These are phyloP conservation scores for Sebastes variabilis DNA, from an alignment of 2,797 vertebrate genomes.

Conservation along the genomic window DNA sequence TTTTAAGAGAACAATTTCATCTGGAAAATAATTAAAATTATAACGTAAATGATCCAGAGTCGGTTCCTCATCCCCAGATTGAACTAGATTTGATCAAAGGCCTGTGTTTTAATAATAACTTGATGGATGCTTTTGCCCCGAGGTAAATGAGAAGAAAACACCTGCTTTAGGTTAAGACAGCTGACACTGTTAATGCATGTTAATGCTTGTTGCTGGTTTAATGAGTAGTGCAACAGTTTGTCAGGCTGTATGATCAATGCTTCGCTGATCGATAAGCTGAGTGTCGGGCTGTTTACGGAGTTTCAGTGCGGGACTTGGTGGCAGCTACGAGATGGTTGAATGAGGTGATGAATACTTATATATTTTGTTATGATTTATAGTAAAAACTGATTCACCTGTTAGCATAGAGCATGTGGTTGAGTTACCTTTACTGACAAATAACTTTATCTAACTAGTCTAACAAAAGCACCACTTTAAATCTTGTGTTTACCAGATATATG, in stretches of 20 bases:
- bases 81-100: not conserved
- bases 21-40: not conserved
- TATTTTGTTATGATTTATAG: not conserved
- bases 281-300: not conserved
- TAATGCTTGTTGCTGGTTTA: conserved; percentile 8
- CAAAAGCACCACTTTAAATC: no score
- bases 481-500: no score
- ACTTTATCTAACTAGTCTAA: not conserved
- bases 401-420: not conserved
- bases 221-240: conserved; percentile 20
- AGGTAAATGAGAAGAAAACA: conserved; percentile 5
- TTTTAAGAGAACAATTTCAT: not conserved
- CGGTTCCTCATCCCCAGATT: not conserved
- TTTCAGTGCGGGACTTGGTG: not conserved
- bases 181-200: conserved; percentile 21
- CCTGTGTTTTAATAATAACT: not conserved
- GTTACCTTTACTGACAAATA: not conserved
- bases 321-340: not conserved
- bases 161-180: conserved; percentile 2
- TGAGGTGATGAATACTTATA: not conserved
- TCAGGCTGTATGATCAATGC: conserved; percentile 31
- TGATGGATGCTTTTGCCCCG: not conserved
- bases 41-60: not conserved
- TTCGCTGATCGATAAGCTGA: conserved; percentile 15
- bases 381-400: not conserved